A percentile compares a stretch with the other conserved stretches of the same genome.
Conservation (phyloP, 2,888 invertebrate species). For the Sphinx pinastri region DNA sequence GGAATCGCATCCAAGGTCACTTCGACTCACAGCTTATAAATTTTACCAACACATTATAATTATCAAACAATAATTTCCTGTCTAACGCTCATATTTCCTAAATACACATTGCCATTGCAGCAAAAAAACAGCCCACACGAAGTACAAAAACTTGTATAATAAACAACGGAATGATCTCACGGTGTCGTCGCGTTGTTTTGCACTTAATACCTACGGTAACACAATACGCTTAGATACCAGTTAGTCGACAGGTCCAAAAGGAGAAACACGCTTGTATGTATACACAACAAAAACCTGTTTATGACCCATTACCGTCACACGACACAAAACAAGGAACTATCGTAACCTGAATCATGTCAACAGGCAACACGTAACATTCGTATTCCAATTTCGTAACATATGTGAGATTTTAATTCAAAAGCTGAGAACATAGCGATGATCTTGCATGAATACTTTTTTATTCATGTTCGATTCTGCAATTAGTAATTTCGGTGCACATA, state of each 20-base stretch:
- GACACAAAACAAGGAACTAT: conserved; percentile 56
- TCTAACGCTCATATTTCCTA: neutral
- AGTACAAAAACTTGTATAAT: conserved; percentile 15
- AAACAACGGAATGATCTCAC: conserved; percentile 19
- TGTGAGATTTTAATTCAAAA: neutral
- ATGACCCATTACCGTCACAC: conserved; percentile 53
- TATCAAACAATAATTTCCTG: neutral
- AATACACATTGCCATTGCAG: neutral
- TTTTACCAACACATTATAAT: no score
- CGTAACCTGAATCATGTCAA: conserved; percentile 42
- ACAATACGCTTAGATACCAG: conserved; percentile 24
- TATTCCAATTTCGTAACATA: neutral
- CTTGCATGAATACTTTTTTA: neutral
- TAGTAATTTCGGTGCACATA: neutral
- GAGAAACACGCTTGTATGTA: conserved; percentile 35
- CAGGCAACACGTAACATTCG: neutral
- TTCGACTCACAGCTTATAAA: no score
- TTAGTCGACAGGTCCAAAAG: conserved; percentile 28
- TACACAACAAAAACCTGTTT: conserved; percentile 51
- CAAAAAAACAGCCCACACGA: conserved; percentile 25
- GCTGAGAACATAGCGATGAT: neutral
- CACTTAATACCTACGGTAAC: conserved; percentile 6
- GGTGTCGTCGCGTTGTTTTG: conserved; percentile 15
- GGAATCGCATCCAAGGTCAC: no score
- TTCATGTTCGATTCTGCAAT: neutral